Base-by-base conservation (phyloP, 1,140 invertebrate genomes). In the Drosophila sturtevanti region DNA sequence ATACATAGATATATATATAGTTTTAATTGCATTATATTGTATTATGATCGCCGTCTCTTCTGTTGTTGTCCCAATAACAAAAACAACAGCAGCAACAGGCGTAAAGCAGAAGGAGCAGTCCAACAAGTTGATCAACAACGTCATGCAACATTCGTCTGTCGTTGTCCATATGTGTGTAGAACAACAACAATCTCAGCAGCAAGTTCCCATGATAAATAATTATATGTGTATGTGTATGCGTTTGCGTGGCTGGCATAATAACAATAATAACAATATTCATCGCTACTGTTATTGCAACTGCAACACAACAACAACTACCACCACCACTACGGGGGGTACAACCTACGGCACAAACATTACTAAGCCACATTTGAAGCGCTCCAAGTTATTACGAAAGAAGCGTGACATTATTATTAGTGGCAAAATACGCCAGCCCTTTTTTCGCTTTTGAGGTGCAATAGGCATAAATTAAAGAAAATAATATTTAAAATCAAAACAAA, bases 151-250 rank as follows among this genome's bases (percentile, higher is more conserved):
- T 63, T 84, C 79, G 72, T 72, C 80, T 84, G 79, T 51, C 79
- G 76, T 77, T 77, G 66, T 68, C 79, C 72, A 48, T 72, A 87
- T 89, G 82, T 87, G 79, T 79, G 59, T 89, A 79, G 79, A 87
- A 84, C 84, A 89, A 79, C 84, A 89, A 84, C 84, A 89, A 77
- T 89, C 79, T 24, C 79, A 82, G 72, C 84, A 89, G 72, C 84
- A 89, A 76, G 67, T 89, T 89, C 70, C 84, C 77, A 89, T 89
- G 84, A 69, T 80, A 12, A 89, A 78, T 37, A 74, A 80, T 67
- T 84, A 68, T 37, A 77, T 80, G 80, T 89, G 68, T 75, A 84
- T 84, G 80, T 89, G 68, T 81, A 84, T 89, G 85, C 81, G 84
- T 79, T 89, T 87, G 84, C 71, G 77, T 67, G 74, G 79, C 76